A percentile compares a stretch with the other conserved stretches of the same genome.
Conservation (phyloP, 2,888 invertebrate species). For the Limnephilus auricula region DNA sequence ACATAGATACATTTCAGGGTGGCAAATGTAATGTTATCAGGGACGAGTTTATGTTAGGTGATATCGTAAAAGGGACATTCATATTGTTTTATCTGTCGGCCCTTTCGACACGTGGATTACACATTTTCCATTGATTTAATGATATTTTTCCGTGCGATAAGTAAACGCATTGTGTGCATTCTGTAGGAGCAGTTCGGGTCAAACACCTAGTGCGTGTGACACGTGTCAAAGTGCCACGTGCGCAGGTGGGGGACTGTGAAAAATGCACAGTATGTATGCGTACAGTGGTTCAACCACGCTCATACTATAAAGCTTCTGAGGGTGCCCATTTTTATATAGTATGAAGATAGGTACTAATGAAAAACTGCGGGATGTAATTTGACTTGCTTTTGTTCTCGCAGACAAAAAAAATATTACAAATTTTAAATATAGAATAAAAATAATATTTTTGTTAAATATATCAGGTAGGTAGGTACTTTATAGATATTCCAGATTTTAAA, state of each 20-base stretch:
- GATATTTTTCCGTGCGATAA: not conserved
- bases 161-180: not conserved
- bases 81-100: not conserved
- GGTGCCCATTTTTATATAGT: not conserved
- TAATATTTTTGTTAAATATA: too few species aligned
- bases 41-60: not conserved
- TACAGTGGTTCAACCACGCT: not conserved
- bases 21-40: not conserved
- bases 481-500: too few species aligned
- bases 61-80: not conserved
- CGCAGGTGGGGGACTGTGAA: not conserved
- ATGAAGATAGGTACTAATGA: too few species aligned
- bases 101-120: not conserved
- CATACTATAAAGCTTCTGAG: not conserved
- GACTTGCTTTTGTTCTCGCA: too few species aligned
- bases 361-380: too few species aligned
- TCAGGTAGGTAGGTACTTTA: too few species aligned
- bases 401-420: too few species aligned
- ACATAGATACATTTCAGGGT: too few species aligned
- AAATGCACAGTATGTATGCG: not conserved
- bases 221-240: not conserved
- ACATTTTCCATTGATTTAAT: not conserved
- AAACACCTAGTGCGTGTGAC: not conserved
- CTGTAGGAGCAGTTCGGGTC: not conserved
- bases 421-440: too few species aligned